These are phyloP conservation scores for Drosophila pectinifera DNA, from an alignment of 1,140 invertebrate species.

Conservation along the genomic window DNA sequence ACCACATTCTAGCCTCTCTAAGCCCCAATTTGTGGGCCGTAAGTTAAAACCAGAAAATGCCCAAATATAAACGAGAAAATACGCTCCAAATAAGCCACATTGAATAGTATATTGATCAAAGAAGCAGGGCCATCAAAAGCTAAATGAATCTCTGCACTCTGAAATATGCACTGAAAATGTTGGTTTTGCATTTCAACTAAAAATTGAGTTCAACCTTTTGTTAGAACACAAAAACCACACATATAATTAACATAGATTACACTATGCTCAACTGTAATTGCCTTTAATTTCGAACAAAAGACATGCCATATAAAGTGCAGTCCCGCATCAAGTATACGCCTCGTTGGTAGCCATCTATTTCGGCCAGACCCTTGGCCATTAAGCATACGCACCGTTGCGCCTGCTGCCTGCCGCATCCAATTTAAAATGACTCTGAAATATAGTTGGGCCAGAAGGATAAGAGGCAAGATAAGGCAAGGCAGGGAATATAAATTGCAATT, in stretches of 20 bases:
- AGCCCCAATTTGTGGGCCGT: conserved; percentile 1
- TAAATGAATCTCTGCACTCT: neutral
- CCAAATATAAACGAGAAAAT: neutral
- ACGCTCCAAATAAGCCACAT: neutral
- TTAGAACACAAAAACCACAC: neutral
- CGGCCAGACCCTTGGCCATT: conserved; percentile 37
- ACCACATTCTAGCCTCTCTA: too few species aligned
- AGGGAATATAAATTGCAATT: conserved; percentile 74
- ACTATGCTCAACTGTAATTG: conserved; percentile 10
- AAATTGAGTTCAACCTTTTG: neutral
- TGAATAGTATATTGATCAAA: neutral
- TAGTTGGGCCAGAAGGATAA: neutral
- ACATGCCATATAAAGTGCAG: conserved; percentile 4
- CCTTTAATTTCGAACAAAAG: neutral
- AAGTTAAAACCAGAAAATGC: conserved; percentile 3
- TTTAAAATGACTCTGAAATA: conserved; percentile 39
- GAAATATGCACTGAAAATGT: too few species aligned
- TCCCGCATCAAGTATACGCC: conserved; percentile 17
- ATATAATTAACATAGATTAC: neutral
- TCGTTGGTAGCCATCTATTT: conserved; percentile 1
- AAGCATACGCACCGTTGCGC: conserved; percentile 66
- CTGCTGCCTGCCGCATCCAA: conserved; percentile 11
- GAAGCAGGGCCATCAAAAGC: neutral
- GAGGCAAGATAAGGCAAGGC: conserved; percentile 19
- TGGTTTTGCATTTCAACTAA: too few species aligned